Evolutionary conservation across 2,797 vertebrate genomes (phyloP), one percentile per base, ranked within the genome.

Genomic region (Pangasius mekongensis): DNA sequence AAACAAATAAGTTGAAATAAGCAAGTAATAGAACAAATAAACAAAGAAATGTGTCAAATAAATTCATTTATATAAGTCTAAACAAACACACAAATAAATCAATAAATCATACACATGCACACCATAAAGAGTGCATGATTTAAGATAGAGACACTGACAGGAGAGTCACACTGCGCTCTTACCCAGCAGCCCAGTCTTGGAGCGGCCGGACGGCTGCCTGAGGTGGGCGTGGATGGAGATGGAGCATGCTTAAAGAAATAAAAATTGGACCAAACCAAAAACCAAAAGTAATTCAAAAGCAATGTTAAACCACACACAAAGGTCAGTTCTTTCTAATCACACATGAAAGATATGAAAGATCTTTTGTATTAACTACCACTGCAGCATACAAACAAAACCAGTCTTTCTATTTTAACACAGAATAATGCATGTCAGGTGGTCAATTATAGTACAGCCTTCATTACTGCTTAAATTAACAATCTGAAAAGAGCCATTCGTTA

Each of bases 141-240:
- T n/a, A n/a, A 62, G 33, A 22, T 24, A 52, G 56, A 76, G 24
- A 24, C 84, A 81, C 84, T 49, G 60, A 81, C 20, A 58, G 33
- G 1, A 56, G 60, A 74, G 78, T 78, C 14, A 52, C 36, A 81
- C 84, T 67, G 91, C 83, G 85, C 91, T 92, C 95, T 95, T 95
- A 96, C 94, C 95, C 94, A 94, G 91, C 94, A 95, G 76, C 92
- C 82, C 94, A 95, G 94, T 94, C 94, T 94, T 93, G 91, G 90
- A 90, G 89, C 83, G 86, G 93, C 93, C 22, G 87, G 92, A 73
- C 97, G 96, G 94, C 94, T 96, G 94, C 93, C 93, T 78, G 94
- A 94, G 92, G 93, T 11, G 85, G 93, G 94, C 92, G 96, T 85
- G 94, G 94, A 95, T 7, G 95, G 95, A 93, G 93, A 93, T 3